Evolutionary conservation across 1,140 invertebrate genomes (phyloP).

Genomic region (Leptopilina boulardi): DNA sequence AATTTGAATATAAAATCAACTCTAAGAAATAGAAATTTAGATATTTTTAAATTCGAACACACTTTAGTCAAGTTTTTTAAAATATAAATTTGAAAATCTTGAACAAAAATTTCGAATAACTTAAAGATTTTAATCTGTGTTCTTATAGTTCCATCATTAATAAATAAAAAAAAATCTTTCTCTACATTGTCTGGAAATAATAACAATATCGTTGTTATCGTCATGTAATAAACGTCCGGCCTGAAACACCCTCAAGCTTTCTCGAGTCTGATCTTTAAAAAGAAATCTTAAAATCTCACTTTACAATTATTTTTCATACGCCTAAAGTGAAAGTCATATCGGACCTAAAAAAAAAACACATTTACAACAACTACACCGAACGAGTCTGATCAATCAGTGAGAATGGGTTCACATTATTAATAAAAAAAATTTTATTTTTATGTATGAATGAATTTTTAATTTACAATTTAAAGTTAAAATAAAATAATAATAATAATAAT

Average conservation of each 20-base stretch:
- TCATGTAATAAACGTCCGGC: not conserved
- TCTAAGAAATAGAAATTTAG: not conserved
- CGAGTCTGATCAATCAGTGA: conserved; percentile 47
- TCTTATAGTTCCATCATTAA: not conserved
- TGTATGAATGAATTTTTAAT: not conserved
- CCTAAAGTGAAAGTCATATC: conserved; percentile 14
- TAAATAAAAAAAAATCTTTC: not conserved
- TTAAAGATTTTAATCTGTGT: not conserved
- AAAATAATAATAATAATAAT: no score
- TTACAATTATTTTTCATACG: not conserved
- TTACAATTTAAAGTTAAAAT: no score
- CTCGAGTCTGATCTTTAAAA: conserved; percentile 1
- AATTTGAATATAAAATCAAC: not conserved
- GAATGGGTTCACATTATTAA: not conserved
- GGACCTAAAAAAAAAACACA: conserved; percentile 3
- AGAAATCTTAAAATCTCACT: not conserved
- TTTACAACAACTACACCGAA: not conserved
- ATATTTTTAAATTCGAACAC: not conserved
- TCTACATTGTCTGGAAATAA: not conserved
- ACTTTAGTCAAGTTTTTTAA: not conserved
- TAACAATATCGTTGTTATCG: not conserved
- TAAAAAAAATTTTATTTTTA: no score
- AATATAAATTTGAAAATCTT: not conserved
- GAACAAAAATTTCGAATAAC: not conserved
- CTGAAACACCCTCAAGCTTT: not conserved